Percentiles rank a stretch among this genome's conserved stretches.
These are phyloP conservation scores for Drosophila buzzatii DNA, from an alignment of 2,888 invertebrate species.

Conservation along the genomic window DNA sequence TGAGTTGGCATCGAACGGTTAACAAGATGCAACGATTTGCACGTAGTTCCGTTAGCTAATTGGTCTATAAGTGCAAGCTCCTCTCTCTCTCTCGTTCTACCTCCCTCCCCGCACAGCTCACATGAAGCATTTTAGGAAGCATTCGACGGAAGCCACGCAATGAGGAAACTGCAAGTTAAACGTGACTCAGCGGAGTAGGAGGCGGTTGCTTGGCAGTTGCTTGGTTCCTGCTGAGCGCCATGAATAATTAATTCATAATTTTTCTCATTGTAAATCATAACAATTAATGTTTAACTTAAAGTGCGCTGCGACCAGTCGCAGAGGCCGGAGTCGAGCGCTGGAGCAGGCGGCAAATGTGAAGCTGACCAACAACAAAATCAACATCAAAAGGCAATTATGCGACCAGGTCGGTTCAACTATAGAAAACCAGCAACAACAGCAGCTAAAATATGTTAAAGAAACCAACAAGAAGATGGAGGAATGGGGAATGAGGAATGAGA, in stretches of 20 bases:
- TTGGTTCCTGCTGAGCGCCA: constrained; percentile 26
- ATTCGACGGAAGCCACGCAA: constrained; percentile 38
- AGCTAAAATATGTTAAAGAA: constrained; percentile 58
- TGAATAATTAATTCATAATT: constrained; percentile 75
- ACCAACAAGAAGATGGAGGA: constrained; percentile 47
- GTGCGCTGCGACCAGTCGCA: constrained; percentile 25
- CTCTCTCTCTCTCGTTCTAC: not conserved
- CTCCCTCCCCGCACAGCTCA: not conserved
- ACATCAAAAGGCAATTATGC: constrained; percentile 73
- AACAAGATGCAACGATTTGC: constrained; percentile 77
- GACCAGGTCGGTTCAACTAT: not conserved
- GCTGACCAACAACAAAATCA: constrained; percentile 45
- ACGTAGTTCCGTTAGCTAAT: constrained; percentile 80
- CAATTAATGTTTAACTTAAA: constrained; percentile 74
- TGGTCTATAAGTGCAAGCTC: constrained; percentile 52
- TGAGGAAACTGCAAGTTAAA: constrained; percentile 30
- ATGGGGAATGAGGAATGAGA: not conserved
- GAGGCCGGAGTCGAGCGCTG: not conserved
- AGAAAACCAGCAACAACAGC: not conserved
- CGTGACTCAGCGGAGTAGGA: not conserved
- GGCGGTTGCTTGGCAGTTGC: constrained; percentile 26
- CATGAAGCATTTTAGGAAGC: constrained; percentile 26
- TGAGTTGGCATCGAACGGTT: constrained; percentile 61
- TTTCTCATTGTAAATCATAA: constrained; percentile 81
- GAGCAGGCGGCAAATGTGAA: constrained; percentile 28